Percentiles rank a stretch among this genome's conserved stretches.
These are phyloP conservation scores for Dromius quadrimaculatus DNA, from an alignment of 2,888 invertebrate species.

Conservation along the genomic window DNA sequence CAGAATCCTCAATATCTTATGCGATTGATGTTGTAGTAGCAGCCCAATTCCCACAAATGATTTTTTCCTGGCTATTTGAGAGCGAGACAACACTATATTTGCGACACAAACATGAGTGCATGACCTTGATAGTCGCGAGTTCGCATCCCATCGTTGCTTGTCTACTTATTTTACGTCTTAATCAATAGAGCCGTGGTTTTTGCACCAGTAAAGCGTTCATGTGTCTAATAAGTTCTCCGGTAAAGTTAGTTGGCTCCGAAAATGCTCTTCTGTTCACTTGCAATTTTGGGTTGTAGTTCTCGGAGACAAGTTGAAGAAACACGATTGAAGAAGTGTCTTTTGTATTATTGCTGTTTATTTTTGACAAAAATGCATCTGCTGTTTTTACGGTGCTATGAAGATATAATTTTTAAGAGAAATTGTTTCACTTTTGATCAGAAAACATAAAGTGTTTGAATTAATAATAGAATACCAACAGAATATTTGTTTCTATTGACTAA, in stretches of 20 bases:
- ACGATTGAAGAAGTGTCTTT: not conserved
- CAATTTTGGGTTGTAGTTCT: not conserved
- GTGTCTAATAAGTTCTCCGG: constrained; percentile 17
- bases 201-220: not conserved
- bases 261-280: constrained; percentile 4
- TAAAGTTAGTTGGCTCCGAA: constrained; percentile 12
- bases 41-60: constrained; percentile 19
- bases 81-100: not conserved
- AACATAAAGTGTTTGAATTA: no score
- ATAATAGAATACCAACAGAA: no score
- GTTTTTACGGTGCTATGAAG: constrained; percentile 7
- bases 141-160: constrained; percentile 4
- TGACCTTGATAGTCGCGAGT: constrained; percentile 3
- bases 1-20: constrained; percentile 9
- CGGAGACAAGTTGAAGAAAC: not conserved
- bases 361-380: not conserved
- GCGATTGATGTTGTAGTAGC: constrained; percentile 1
- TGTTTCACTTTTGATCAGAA: no score
- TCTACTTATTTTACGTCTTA: constrained; percentile 28
- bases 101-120: constrained; percentile 24
- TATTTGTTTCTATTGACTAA: no score
- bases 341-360: not conserved
- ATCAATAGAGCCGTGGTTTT: constrained; percentile 26
- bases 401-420: not conserved
- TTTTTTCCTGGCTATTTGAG: constrained; percentile 3